Conservation (phyloP, 2,113 vertebrate genomes). For the Tursiops truncatus region DNA sequence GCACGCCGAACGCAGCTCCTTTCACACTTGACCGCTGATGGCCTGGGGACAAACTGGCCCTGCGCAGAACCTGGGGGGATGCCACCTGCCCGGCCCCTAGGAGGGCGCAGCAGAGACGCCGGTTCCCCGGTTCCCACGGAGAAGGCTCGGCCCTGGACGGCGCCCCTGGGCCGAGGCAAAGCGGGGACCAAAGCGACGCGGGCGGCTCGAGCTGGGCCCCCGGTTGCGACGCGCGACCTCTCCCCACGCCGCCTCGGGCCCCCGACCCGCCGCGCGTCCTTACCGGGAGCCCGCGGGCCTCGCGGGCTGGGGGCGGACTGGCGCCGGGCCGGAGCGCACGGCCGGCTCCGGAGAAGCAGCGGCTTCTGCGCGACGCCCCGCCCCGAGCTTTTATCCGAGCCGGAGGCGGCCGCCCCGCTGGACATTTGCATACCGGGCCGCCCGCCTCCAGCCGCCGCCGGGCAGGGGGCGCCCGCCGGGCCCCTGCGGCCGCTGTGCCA, state of each 20-base stretch:
- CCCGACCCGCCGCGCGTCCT: background rate
- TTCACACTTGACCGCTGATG: background rate
- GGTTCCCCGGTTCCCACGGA: background rate
- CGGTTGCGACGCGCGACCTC: background rate
- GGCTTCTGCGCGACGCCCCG: constrained; percentile 39
- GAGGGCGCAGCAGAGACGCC: background rate
- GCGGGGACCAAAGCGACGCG: background rate
- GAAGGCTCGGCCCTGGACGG: background rate
- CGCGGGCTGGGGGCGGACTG: background rate
- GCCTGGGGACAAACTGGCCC: background rate
- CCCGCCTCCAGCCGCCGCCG: background rate
- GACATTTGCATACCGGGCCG: constrained; percentile 54
- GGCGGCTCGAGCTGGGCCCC: background rate
- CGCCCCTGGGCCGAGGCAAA: background rate
- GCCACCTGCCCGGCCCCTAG: background rate
- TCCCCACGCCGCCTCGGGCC: background rate
- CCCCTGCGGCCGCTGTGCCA: too few relatives aligned
- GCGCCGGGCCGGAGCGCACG: background rate
- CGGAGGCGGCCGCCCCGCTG: constrained; percentile 13
- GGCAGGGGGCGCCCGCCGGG: accelerated
- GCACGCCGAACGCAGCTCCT: background rate
- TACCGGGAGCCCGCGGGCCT: constrained; percentile 25
- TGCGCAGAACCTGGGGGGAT: background rate
- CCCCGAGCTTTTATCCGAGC: constrained; percentile 29
- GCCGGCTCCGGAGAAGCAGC: constrained; percentile 59